Percentiles rank a stretch among this genome's conserved stretches.
phyloP scores from a whole-genome alignment of 2,888 invertebrate genomes.

The Saturnia japonica region DNA sequence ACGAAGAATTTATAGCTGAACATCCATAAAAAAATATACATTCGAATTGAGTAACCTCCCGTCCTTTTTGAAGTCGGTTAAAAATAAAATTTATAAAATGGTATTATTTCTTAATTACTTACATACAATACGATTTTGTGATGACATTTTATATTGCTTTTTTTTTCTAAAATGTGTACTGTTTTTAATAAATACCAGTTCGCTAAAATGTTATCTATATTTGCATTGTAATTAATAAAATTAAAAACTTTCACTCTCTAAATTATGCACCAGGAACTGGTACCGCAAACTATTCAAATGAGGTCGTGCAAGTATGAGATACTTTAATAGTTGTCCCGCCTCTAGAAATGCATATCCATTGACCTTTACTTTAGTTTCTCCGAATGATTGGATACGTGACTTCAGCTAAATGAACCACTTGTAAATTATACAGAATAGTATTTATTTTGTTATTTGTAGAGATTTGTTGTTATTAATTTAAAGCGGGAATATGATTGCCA shows the following conservation, averaged over 20 bases:
- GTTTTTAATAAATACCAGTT: background rate
- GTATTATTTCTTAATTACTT: background rate
- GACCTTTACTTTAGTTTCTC: constrained; percentile 40
- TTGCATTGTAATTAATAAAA: background rate
- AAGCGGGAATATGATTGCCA: background rate
- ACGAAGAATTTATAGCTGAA: too few relatives aligned
- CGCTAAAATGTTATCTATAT: background rate
- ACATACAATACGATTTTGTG: background rate
- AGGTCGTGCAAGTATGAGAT: constrained; percentile 22
- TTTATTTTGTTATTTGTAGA: background rate
- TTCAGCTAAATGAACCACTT: constrained; percentile 20
- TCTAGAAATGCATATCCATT: constrained; percentile 19
- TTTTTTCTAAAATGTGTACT: background rate
- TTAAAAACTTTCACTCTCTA: constrained; percentile 62
- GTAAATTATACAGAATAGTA: background rate
- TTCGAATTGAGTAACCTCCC: too few relatives aligned
- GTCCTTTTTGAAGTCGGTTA: too few relatives aligned
- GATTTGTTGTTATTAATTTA: background rate
- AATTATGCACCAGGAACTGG: constrained; percentile 42
- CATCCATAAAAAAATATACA: too few relatives aligned
- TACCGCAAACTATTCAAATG: constrained; percentile 30
- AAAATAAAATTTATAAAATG: too few relatives aligned
- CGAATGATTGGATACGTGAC: constrained; percentile 11
- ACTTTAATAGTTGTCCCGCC: constrained; percentile 23
- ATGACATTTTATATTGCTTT: background rate